phyloP scores from a whole-genome alignment of 2,797 vertebrate species.

The Alca torda region DNA sequence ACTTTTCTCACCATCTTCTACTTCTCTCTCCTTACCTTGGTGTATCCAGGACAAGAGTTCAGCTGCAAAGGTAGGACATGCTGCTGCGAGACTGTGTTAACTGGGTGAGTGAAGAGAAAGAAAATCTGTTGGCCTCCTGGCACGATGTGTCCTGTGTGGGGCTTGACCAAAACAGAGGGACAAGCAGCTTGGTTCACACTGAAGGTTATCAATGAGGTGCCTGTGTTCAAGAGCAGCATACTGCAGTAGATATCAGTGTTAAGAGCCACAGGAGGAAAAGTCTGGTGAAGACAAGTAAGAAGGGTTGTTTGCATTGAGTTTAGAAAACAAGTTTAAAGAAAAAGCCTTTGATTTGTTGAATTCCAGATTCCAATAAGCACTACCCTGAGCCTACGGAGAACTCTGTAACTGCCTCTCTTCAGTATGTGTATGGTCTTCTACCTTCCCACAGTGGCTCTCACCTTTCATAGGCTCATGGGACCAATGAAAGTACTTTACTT shows the following conservation, averaged over 20 bases:
- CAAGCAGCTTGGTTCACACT: constrained; percentile 69
- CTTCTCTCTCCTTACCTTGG: constrained; percentile 78
- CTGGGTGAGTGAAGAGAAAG: constrained; percentile 79
- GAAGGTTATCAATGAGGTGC: constrained; percentile 83
- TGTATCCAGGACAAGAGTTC: constrained; percentile 80
- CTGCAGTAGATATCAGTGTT: constrained; percentile 75
- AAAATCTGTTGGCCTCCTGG: constrained; percentile 87
- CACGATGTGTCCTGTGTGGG: constrained; percentile 80
- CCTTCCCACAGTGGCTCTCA: background rate
- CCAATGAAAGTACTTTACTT: background rate
- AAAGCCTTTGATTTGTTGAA: background rate
- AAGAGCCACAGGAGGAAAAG: constrained; percentile 81
- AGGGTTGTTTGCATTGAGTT: background rate
- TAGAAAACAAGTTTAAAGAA: background rate
- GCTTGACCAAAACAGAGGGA: constrained; percentile 77
- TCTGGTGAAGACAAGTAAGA: constrained; percentile 69
- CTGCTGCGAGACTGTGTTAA: constrained; percentile 67
- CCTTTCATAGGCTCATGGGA: background rate
- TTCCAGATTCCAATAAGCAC: background rate
- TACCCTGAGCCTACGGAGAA: background rate
- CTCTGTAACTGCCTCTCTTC: background rate
- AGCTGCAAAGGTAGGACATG: constrained; percentile 82
- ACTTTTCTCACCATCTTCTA: background rate
- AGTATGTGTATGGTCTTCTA: background rate
- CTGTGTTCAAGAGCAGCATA: constrained; percentile 83